A percentile compares a stretch with the other conserved stretches of the same genome.
phyloP scores from a whole-genome alignment of 2,113 vertebrate genomes.

The Cyanocitta stelleri region DNA sequence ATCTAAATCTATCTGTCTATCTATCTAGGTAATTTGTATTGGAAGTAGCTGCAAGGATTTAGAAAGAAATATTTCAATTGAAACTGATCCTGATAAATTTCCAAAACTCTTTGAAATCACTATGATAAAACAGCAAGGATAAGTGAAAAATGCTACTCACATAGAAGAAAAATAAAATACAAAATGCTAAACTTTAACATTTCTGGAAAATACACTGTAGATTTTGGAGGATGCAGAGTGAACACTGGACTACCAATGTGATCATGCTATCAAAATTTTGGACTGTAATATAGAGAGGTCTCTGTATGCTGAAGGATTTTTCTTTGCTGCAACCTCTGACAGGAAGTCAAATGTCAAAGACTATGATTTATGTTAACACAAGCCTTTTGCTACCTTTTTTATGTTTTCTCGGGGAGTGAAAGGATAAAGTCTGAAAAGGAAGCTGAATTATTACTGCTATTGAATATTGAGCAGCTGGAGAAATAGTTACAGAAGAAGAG shows the following conservation, averaged over 20 bases:
- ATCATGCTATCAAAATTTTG: not conserved
- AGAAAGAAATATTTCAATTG: not conserved
- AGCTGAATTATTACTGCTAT: not conserved
- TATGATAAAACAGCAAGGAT: not conserved
- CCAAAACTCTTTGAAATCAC: not conserved
- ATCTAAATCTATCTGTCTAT: not conserved
- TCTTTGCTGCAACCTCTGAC: not conserved
- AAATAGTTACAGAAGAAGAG: not conserved
- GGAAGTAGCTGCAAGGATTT: not conserved
- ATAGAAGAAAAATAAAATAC: not conserved
- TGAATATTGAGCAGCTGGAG: not conserved
- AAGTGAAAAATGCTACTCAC: not conserved
- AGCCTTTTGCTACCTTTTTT: not conserved
- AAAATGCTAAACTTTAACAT: not conserved
- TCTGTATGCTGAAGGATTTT: not conserved
- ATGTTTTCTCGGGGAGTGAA: not conserved
- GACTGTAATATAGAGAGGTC: not conserved
- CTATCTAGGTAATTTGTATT: not conserved
- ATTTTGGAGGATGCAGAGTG: not conserved
- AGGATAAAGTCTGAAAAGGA: not conserved
- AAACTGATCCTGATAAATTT: not conserved
- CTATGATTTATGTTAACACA: not conserved
- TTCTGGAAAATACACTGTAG: not conserved
- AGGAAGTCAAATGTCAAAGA: not conserved
- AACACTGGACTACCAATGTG: not conserved